Evolutionary conservation across 2,113 vertebrate genomes (phyloP).

Genomic region (Hypocryptadius cinnamomeus): DNA sequence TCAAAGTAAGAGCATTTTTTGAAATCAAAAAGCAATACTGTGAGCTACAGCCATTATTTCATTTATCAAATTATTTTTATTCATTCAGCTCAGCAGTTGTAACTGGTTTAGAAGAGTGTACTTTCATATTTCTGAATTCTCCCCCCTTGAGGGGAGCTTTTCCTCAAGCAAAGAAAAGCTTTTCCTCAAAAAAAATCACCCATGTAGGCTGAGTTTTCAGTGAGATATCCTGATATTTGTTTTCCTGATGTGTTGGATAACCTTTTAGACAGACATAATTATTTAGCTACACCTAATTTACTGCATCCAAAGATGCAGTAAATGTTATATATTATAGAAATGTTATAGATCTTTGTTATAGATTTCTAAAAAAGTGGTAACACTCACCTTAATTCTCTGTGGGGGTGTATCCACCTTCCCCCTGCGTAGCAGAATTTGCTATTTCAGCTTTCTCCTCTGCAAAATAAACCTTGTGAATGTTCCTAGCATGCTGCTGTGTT

Average conservation of each 20-base stretch:
- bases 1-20: background rate
- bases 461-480: constrained; percentile 35
- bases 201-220: background rate
- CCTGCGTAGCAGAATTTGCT: background rate
- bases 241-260: background rate
- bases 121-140: background rate
- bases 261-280: background rate
- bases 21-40: background rate
- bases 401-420: background rate
- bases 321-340: background rate
- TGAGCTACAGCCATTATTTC: background rate
- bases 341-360: background rate
- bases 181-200: background rate
- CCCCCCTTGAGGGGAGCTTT: background rate
- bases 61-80: background rate
- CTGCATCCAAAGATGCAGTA: background rate
- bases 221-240: background rate
- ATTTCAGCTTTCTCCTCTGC: constrained; percentile 19
- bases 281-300: background rate
- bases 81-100: background rate
- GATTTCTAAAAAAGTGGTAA: background rate
- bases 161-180: background rate
- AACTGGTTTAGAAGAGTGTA: background rate
- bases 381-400: background rate
- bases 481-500: constrained; percentile 48